Percentiles rank a stretch among this genome's conserved stretches.
These are phyloP conservation scores for Bombus picipes DNA, from an alignment of 1,140 invertebrate species.

Conservation along the genomic window DNA sequence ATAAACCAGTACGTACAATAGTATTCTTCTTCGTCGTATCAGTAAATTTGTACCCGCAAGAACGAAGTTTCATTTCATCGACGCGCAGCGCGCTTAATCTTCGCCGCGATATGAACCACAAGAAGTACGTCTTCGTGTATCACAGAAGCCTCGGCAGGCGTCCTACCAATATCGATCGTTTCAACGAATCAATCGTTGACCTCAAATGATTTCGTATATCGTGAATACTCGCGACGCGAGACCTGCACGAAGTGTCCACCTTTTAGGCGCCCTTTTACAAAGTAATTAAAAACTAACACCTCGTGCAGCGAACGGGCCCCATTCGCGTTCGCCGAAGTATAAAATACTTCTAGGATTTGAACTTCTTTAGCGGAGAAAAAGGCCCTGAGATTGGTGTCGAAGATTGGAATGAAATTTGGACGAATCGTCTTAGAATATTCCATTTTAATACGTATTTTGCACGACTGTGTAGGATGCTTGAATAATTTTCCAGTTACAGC, in stretches of 20 bases:
- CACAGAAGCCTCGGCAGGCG: background rate
- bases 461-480: background rate
- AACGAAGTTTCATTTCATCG: conserved; percentile 39
- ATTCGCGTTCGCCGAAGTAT: background rate
- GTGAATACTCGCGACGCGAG: background rate
- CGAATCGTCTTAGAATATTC: background rate
- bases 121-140: conserved; percentile 28
- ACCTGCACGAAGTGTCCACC: background rate
- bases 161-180: background rate
- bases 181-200: background rate
- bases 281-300: conserved; percentile 3
- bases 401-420: background rate
- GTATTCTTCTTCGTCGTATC: conserved; percentile 24
- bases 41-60: conserved; percentile 63
- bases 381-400: background rate
- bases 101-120: conserved; percentile 3
- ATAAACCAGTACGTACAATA: conserved; percentile 57
- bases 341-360: background rate
- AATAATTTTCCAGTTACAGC: too few relatives aligned
- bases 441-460: background rate
- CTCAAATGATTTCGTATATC: too few relatives aligned
- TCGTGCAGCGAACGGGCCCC: background rate
- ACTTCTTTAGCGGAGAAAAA: background rate
- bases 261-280: background rate
- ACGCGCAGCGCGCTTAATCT: conserved; percentile 21